phyloP scores from a whole-genome alignment of 1,140 invertebrate species.

The Vanessa atalanta region DNA sequence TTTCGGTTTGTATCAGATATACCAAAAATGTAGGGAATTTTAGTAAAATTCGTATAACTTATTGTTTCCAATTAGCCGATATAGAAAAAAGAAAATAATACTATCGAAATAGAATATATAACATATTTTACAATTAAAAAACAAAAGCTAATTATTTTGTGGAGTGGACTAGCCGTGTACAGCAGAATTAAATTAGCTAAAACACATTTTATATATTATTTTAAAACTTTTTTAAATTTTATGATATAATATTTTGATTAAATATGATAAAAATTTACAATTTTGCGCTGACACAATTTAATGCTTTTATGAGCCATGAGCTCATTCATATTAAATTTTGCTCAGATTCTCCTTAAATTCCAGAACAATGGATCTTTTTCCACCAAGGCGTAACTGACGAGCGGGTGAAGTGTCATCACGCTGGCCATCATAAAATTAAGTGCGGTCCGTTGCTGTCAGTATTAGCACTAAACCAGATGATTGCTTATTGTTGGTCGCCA shows the following conservation, averaged over 20 bases:
- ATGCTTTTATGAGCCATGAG: background rate
- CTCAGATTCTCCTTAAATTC: background rate
- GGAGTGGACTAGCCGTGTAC: too few species aligned
- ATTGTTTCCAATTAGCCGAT: too few species aligned
- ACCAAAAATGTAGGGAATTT: too few species aligned
- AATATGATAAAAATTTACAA: background rate
- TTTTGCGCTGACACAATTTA: conserved; percentile 5
- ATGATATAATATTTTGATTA: background rate
- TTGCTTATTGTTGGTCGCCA: conserved; percentile 69
- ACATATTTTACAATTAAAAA: too few species aligned
- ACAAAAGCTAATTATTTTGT: too few species aligned
- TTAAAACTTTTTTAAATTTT: too few species aligned
- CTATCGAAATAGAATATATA: too few species aligned
- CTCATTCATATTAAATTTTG: conserved; percentile 9
- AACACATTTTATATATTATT: too few species aligned
- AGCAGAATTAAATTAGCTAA: too few species aligned
- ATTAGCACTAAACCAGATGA: conserved; percentile 52
- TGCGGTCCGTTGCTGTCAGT: conserved; percentile 32
- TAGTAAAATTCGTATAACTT: too few species aligned
- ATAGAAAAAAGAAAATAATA: too few species aligned
- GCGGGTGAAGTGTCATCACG: conserved; percentile 20
- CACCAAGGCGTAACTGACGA: conserved; percentile 16
- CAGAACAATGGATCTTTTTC: conserved; percentile 23
- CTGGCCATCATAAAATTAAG: conserved; percentile 38
- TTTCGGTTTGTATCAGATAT: too few species aligned